Conservation (phyloP, 2,113 vertebrate genomes). For the Catharus minimus region DNA sequence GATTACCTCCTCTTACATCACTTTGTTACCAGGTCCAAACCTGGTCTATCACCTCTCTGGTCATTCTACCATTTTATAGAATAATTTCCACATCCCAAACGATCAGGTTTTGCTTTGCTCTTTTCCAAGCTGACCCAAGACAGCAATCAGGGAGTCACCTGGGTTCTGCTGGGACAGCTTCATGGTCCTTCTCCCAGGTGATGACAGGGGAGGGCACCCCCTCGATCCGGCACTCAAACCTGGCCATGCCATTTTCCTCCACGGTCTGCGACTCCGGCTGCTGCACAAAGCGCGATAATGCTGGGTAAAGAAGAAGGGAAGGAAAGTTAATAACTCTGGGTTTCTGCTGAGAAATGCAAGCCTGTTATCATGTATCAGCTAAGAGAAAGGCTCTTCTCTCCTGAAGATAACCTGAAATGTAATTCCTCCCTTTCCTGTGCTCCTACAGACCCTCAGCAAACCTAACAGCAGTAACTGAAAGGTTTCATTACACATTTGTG, state of each 20-base stretch:
- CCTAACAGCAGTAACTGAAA: background rate
- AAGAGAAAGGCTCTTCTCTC: background rate
- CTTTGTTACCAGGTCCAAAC: background rate
- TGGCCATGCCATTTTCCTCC: constrained; percentile 80
- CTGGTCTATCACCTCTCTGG: background rate
- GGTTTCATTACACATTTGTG: background rate
- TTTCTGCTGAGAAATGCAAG: background rate
- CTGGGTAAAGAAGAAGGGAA: constrained; percentile 64
- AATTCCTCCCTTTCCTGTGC: background rate
- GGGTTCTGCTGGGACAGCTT: constrained; percentile 74
- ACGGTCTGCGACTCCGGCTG: constrained; percentile 85
- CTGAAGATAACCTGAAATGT: background rate
- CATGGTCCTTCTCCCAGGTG: constrained; percentile 90
- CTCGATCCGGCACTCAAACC: constrained; percentile 88
- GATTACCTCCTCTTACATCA: background rate
- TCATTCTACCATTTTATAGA: background rate
- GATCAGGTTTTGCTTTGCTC: background rate
- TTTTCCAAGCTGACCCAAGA: background rate
- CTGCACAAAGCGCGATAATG: constrained; percentile 82
- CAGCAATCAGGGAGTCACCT: constrained; percentile 74
- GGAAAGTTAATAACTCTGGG: background rate
- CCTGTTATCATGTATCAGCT: background rate
- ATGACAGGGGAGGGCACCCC: constrained; percentile 88
- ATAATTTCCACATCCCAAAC: background rate
- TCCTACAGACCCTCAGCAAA: background rate